Evolutionary conservation across 2,888 invertebrate species (phyloP).

Genomic region (Xanthorhoe spadicearia): DNA sequence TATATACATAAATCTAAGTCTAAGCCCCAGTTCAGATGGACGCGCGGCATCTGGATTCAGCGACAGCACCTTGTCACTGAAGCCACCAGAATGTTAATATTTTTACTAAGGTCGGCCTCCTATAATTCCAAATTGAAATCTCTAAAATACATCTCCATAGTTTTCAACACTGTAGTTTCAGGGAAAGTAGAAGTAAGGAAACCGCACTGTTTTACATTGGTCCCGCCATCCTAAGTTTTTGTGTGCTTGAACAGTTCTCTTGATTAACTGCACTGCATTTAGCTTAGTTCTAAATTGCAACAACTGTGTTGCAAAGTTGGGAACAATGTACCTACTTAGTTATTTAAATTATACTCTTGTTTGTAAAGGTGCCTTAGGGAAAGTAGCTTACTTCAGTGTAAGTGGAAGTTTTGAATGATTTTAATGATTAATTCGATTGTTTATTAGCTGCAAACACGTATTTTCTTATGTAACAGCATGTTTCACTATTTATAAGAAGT

Average conservation of each 20-base stretch:
- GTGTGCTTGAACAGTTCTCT: constrained; percentile 34
- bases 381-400: not conserved
- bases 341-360: constrained; percentile 24
- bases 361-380: not conserved
- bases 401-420: not conserved
- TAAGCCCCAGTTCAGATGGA: too few species aligned
- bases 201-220: constrained; percentile 22
- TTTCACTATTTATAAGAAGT: too few species aligned
- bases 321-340: constrained; percentile 26
- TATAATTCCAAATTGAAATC: too few species aligned
- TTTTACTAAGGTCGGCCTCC: too few species aligned
- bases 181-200: constrained; percentile 1
- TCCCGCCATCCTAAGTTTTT: constrained; percentile 29
- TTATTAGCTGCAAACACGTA: too few species aligned
- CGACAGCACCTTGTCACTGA: too few species aligned
- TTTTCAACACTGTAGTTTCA: not conserved
- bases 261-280: constrained; percentile 38
- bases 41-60: too few species aligned
- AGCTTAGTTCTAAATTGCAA: constrained; percentile 38
- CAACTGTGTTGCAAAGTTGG: constrained; percentile 30
- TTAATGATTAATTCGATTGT: too few species aligned
- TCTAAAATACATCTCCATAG: too few species aligned
- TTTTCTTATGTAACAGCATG: too few species aligned
- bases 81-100: too few species aligned
- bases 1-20: too few species aligned